These are phyloP conservation scores for Lucinisca nassula DNA, from an alignment of 2,888 invertebrate genomes.

Conservation along the genomic window DNA sequence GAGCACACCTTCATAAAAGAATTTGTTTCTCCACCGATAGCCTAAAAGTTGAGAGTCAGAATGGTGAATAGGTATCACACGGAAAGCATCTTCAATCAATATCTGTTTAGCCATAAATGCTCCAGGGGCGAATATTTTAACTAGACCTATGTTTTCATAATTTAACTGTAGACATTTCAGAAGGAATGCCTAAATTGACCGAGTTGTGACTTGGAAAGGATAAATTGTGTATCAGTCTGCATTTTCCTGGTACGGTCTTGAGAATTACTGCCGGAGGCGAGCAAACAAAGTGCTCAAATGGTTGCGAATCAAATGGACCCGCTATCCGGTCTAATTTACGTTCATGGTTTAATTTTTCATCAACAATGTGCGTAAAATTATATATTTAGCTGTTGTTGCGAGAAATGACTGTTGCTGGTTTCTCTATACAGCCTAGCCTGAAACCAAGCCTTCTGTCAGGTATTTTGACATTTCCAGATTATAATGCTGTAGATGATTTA, in stretches of 20 bases:
- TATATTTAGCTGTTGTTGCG: constrained; percentile 7
- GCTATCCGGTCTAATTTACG: not conserved
- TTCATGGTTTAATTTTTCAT: constrained; percentile 25
- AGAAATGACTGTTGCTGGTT: not conserved
- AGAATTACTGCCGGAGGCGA: constrained; percentile 51
- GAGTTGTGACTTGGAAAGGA: constrained; percentile 35
- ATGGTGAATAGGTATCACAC: constrained; percentile 36
- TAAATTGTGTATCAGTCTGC: constrained; percentile 40
- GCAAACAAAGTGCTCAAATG: constrained; percentile 17
- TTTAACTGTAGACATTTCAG: constrained; percentile 23
- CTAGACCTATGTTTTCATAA: too few species aligned
- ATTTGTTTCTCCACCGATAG: constrained; percentile 17
- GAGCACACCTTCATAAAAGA: constrained; percentile 37
- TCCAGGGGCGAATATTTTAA: too few species aligned
- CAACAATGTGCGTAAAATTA: constrained; percentile 6
- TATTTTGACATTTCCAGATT: not conserved
- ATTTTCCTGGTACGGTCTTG: constrained; percentile 21
- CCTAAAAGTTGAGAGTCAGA: constrained; percentile 37
- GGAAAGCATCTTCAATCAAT: constrained; percentile 52
- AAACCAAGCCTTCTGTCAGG: constrained; percentile 15
- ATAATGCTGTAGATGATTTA: not conserved
- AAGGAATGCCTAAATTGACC: constrained; percentile 33
- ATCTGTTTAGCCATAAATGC: too few species aligned
- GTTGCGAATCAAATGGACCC: constrained; percentile 37
- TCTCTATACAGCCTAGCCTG: not conserved